Conservation (phyloP, 2,113 vertebrate species). For the Drymodes brunneopygia region DNA sequence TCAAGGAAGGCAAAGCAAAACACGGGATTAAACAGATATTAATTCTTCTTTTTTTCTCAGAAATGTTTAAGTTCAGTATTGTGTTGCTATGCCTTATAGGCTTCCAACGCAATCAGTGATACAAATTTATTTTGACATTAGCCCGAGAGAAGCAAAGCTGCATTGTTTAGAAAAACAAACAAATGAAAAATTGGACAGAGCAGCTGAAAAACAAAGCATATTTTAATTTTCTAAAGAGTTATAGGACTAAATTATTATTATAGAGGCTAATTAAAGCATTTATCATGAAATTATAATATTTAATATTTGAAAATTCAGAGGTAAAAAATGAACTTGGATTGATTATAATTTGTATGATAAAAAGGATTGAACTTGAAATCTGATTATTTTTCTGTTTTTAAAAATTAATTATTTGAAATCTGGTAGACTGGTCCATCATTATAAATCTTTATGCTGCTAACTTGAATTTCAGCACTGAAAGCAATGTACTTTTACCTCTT, state of each 20-base stretch:
- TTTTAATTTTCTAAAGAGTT: background rate
- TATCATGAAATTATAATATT: background rate
- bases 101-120: conserved; percentile 37
- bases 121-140: conserved; percentile 67
- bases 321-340: background rate
- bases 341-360: background rate
- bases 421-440: background rate
- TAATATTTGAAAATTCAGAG: conserved; percentile 11
- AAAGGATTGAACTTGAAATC: background rate
- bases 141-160: conserved; percentile 58
- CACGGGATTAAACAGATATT: conserved; percentile 13
- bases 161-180: conserved; percentile 28
- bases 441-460: background rate
- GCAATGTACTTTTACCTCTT: background rate
- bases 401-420: background rate
- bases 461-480: background rate
- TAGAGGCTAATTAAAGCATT: conserved; percentile 20
- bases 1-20: background rate
- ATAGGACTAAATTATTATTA: background rate
- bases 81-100: background rate
- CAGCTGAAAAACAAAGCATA: background rate
- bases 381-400: background rate
- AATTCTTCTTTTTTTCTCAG: background rate
- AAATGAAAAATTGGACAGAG: background rate
- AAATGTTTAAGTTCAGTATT: background rate